Percentiles rank a stretch among this genome's conserved stretches.
phyloP scores from a whole-genome alignment of 2,888 invertebrate genomes.

The Zygothrica quintamaculata region DNA sequence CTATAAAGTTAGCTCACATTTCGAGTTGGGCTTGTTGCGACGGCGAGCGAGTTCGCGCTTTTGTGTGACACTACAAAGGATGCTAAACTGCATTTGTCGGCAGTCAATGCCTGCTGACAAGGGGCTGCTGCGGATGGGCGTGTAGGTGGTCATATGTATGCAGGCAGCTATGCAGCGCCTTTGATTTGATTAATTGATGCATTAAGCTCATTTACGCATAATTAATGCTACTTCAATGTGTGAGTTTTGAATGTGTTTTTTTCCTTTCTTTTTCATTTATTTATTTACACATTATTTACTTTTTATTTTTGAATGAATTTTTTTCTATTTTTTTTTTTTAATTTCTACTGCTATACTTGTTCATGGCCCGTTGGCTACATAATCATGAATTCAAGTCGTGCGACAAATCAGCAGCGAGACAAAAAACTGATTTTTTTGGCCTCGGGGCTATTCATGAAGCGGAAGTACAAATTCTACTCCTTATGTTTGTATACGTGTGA shows the following conservation, averaged over 20 bases:
- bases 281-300: no score
- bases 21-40: slow-evolving; percentile 29
- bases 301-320: slow-evolving; percentile 9
- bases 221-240: slow-evolving; percentile 69
- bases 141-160: slow-evolving; percentile 13
- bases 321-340: slow-evolving; percentile 20
- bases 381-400: slow-evolving; percentile 76
- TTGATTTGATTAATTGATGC: slow-evolving; percentile 79
- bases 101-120: background rate
- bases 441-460: slow-evolving; percentile 53
- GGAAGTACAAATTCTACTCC: slow-evolving; percentile 69
- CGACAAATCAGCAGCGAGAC: slow-evolving; percentile 69
- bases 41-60: slow-evolving; percentile 65
- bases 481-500: slow-evolving; percentile 46
- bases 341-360: slow-evolving; percentile 35
- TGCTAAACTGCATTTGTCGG: slow-evolving; percentile 43
- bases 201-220: slow-evolving; percentile 79
- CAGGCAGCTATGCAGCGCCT: slow-evolving; percentile 45
- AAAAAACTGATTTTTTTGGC: slow-evolving; percentile 53
- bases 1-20: slow-evolving; percentile 12
- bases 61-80: slow-evolving; percentile 72
- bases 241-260: slow-evolving; percentile 43
- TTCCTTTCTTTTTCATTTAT: slow-evolving; percentile 5
- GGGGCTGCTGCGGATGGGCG: background rate
- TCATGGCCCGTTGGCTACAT: slow-evolving; percentile 52